Base-by-base conservation (phyloP, 2,888 invertebrate species). In the Dryobota labecula region DNA sequence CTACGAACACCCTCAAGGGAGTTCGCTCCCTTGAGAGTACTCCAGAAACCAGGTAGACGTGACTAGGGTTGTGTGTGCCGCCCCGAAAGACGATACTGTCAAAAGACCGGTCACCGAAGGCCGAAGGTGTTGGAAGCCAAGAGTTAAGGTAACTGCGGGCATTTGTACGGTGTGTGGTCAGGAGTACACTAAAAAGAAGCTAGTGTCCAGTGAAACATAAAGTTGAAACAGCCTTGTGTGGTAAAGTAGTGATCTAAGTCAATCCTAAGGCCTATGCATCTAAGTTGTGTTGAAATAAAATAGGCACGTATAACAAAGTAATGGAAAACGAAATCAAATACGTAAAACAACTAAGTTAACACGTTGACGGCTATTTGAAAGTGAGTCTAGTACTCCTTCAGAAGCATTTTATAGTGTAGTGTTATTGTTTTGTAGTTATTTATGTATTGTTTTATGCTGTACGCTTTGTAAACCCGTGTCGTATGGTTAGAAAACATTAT, bases 121-220 rank as follows among this genome's bases (percentile, higher is more conserved):
- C 92, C 90, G 93, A 94, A 95, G 92, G 94, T 95, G 95, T 95
- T 88, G 90, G 92, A 95, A 95, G 96, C 95, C 93, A 94, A 96
- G 94, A 95, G 95, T 95, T 94, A 90, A 94, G 95, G 95, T 95
- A 95, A 95, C 95, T 96, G 95, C 95, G 95, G 95, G 95, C 95
- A 95, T 94, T 93, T 96, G 95, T 95, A 94, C 93, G 94, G 93
- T 95, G 95, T 95, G 93, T 96, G 92, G 94, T 95, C 94, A 94
- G 96, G 95, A 95, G 94, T 95, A 93, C 92, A 92, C 96, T 95
- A 96, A 95, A 94, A 95, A 95, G 90, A 96, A 95, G 96, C 96
- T 95, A 91, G 95, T 95, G 96, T 96, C 90, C 88, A 85, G 95
- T 95, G 94, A 94, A 95, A 96, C 95, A 95, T 94, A 95, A 94